Evolutionary conservation across 2,797 vertebrate genomes (phyloP), one percentile per base, ranked within the genome.

Genomic region (Tragelaphus oryx): DNA sequence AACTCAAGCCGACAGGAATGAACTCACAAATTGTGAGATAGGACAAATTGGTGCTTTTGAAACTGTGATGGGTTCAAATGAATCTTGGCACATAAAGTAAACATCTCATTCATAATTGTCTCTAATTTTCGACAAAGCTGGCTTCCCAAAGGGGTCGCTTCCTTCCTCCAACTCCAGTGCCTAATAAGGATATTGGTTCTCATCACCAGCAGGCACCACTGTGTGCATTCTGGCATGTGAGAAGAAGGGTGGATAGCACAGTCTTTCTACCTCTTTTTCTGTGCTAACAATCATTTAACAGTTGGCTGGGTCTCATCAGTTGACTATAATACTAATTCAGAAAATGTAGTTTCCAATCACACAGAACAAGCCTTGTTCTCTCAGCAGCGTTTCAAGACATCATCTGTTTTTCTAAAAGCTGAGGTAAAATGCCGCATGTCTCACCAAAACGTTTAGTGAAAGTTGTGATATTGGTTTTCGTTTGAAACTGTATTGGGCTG

Each of bases 261-360:
- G 78, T 50, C 18, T 93, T 87, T 92, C 24, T 76, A n/a, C 5
- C 50, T 84, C 60, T 87, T 94, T 68, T 93, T 95, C 79, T 91
- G 20, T 24, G 78, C 50, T 92, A 71, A 79, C 48, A 80, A 55
- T 91, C 52, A 95, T 55, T 86, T 92, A 92, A 54, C 74, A 92
- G 41, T 78, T 83, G 60, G 50, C 62, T 81, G 52, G 13, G 13
- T 89, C 82, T 85, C 86, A 81, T 59, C 17, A 2, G 26, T 33
- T 95, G 68, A 90, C 74, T 87, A 44, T 33, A 89, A 71, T 60
- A 71, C 44, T 76, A 85, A 88, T 55, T 93, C 93, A 93, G 80
- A 89, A 97, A 78, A 95, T 68, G 57, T 74, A 80, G 83, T 79
- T 95, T 95, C 54, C 37, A 60, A 37, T 92, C 92, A 96, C 82